Evolutionary conservation across 2,113 vertebrate genomes (phyloP).

Genomic region (Pedionomus torquatus): DNA sequence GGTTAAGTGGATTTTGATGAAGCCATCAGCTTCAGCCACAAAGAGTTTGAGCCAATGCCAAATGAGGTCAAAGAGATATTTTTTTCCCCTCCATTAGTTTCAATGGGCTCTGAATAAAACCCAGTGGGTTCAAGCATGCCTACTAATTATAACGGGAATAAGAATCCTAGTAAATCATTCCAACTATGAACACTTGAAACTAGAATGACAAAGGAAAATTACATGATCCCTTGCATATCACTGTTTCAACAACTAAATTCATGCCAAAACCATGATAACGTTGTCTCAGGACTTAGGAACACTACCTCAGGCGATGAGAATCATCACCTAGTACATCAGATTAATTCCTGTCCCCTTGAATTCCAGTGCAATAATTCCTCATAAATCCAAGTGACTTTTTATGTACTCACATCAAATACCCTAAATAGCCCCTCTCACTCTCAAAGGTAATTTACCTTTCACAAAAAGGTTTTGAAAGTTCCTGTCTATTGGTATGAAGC

Average conservation of each 20-base stretch:
- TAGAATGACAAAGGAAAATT: not conserved
- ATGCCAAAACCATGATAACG: not conserved
- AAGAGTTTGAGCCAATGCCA: conserved; percentile 30
- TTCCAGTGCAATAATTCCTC: not conserved
- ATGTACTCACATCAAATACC: not conserved
- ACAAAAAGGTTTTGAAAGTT: not conserved
- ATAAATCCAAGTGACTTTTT: not conserved
- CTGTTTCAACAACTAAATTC: not conserved
- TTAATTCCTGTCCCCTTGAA: not conserved
- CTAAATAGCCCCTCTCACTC: not conserved
- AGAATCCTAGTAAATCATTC: conserved; percentile 22
- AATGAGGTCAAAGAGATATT: conserved; percentile 34
- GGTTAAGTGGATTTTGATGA: conserved; percentile 61
- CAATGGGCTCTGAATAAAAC: conserved; percentile 28
- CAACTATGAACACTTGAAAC: not conserved
- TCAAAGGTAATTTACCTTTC: not conserved
- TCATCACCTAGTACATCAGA: not conserved
- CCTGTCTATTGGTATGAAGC: not conserved
- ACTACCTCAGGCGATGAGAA: not conserved
- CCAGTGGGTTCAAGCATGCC: not conserved
- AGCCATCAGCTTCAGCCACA: conserved; percentile 21
- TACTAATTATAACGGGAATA: conserved; percentile 26
- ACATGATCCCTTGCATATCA: not conserved
- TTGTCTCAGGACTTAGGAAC: not conserved
- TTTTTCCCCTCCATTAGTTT: conserved; percentile 16